Conservation (phyloP, 2,113 vertebrate genomes). For the Muntiacus muntjak region DNA sequence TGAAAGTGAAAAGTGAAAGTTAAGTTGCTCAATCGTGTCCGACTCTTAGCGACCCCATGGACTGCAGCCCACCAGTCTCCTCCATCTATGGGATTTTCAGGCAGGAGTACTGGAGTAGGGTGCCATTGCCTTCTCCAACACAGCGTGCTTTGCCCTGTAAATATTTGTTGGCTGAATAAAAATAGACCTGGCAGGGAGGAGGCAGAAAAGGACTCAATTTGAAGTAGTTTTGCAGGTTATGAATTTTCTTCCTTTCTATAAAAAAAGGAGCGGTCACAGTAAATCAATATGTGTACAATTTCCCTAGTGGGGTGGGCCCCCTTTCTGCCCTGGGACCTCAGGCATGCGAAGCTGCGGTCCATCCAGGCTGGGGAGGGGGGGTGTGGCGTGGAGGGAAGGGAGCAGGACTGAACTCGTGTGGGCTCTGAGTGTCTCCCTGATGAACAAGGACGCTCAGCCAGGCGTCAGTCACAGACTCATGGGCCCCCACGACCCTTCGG, state of each 20-base stretch:
- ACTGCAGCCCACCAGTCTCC: too few relatives aligned
- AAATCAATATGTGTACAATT: neutral
- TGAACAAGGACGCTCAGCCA: neutral
- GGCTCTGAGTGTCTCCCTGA: neutral
- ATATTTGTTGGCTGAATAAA: neutral
- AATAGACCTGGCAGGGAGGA: neutral
- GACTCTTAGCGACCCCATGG: too few relatives aligned
- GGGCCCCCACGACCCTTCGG: too few relatives aligned
- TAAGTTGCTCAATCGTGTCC: too few relatives aligned
- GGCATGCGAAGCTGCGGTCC: neutral
- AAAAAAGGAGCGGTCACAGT: neutral
- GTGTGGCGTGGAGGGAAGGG: fast-evolving
- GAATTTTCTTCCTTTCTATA: neutral
- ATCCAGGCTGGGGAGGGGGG: fast-evolving
- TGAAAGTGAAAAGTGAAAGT: too few relatives aligned
- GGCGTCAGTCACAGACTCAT: neutral
- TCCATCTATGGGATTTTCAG: too few relatives aligned
- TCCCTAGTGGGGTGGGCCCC: neutral
- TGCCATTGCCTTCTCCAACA: too few relatives aligned
- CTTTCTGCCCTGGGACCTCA: neutral
- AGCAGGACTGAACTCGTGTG: fast-evolving
- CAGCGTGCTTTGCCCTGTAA: neutral
- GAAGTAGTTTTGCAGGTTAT: neutral
- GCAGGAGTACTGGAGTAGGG: too few relatives aligned
- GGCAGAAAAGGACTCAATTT: neutral